Evolutionary conservation across 1,140 invertebrate genomes (phyloP).

Genomic region (Neomicropteryx cornuta): DNA sequence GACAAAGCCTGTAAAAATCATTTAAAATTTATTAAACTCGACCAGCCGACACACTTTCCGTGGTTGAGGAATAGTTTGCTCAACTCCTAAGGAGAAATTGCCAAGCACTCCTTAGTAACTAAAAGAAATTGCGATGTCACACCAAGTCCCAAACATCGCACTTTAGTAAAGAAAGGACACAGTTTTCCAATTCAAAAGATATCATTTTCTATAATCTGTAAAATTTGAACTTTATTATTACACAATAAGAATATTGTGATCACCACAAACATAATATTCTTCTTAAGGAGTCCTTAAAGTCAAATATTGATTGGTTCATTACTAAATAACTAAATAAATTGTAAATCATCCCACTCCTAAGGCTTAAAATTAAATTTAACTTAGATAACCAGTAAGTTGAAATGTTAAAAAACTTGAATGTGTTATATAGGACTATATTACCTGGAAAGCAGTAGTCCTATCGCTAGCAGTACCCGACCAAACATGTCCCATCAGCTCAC

Average conservation of each 20-base stretch:
- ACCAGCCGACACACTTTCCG: too few species aligned
- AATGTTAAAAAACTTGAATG: background rate
- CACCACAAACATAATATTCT: background rate
- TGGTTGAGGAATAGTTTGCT: background rate
- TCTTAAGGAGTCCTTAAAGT: background rate
- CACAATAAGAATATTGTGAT: conserved; percentile 6
- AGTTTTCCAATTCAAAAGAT: too few species aligned
- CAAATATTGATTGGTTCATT: background rate
- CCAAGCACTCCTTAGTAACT: background rate
- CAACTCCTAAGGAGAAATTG: background rate
- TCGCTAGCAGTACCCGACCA: conserved; percentile 79
- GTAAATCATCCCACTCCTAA: too few species aligned
- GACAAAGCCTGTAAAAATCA: conserved; percentile 46
- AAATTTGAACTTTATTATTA: too few species aligned
- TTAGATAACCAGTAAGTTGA: too few species aligned
- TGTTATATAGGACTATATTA: conserved; percentile 20
- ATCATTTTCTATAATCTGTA: too few species aligned
- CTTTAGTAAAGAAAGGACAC: too few species aligned
- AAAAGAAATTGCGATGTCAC: background rate
- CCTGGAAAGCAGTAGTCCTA: conserved; percentile 70
- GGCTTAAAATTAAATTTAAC: too few species aligned
- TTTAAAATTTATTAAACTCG: background rate
- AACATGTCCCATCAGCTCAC: conserved; percentile 81
- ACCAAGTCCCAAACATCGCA: too few species aligned
- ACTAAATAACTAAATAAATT: background rate